Evolutionary conservation across 2,113 vertebrate genomes (phyloP), one percentile per base, ranked within the genome.

Genomic region (Eptesicus fuscus): DNA sequence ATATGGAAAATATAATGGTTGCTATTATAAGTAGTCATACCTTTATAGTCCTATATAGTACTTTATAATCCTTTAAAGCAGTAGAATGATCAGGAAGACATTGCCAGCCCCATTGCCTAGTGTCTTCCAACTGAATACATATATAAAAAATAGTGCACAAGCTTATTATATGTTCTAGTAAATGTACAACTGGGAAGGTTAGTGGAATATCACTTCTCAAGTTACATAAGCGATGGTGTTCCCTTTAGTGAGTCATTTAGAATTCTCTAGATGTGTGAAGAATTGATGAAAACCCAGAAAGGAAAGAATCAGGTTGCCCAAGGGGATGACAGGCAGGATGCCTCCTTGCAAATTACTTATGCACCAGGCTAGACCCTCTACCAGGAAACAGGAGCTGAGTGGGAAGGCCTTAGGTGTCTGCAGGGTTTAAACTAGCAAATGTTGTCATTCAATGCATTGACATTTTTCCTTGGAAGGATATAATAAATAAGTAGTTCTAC

Each of bases 401-500:
- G 51, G 53, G 42, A 93, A 96, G 16, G 20, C 11, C 65, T 53
- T 25, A 44, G 12, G 47, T 47, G 10, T 85, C 37, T 80, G 5
- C 6, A 94, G 44, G 80, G 10, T 93, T 93, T 42, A 49, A 93
- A 86, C n/a, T 23, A 88, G 40, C 13, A 93, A 80, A 40, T 85
- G 22, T 32, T 89, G 83, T 78, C 87, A 77, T 67, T 67, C 73
- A 61, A 78, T 20, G 25, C 37, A 9, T 44, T 88, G 37, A 30
- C 47, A 83, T 32, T 49, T 74, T 90, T 47, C 37, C 42, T 77
- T 88, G 77, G 40, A 20, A 90, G 44, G 42, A 11, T 91, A 87
- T 42, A 87, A 82, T 95, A 87, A 92, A 95, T 92, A 95, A 94
- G 42, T 53, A 79, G 65, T 74, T 65, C 71, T 84, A 63, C 51